Base-by-base conservation (phyloP, 2,113 vertebrate genomes). In the Hemicordylus capensis region DNA sequence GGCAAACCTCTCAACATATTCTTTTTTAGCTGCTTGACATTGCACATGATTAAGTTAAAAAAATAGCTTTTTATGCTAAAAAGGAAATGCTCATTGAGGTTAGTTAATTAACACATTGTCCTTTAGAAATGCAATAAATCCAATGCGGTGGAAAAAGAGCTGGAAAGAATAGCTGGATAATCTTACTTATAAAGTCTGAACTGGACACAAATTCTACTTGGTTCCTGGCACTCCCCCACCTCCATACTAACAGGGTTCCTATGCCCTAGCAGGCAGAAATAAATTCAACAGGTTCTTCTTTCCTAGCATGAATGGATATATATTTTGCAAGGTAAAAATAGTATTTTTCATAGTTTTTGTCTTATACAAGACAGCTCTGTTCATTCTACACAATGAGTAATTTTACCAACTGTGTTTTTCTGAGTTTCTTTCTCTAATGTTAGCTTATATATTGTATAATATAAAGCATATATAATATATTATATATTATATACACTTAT, bases 1-100 rank as follows among this genome's bases (percentile, higher is more conserved):
- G 78, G 85, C 84, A 93, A 89, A 88, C 26, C 73, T 72, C 70
- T 92, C 39, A 54, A 93, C 93, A 94, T 95, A 95, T 88, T 93
- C 85, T 93, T 93, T 95, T 91, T 88, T 59, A 85, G 89, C 84
- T 91, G 69, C 86, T 88, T 91, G 86, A 88, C 63, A 64, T 10
- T 39, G 72, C 63, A 72, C 73, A 91, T 84, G 89, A 87, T 92
- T 82, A 93, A 91, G 80, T 81, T 80, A 44, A 88, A 89, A 92
- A 86, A 88, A 91, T 28, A 89, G 9, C 54, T 73, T 89, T 91
- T 88, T 91, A 80, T 89, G 70, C 51, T 82, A 83, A 88, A 91
- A 92, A 90, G 69, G 88, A 93, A 89, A 81, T 75, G 31, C 31
- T 73, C 39, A 28, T 20, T 4, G 80, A 75, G 73, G 51, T 87